Evolutionary conservation across 1,140 invertebrate species (phyloP).

Genomic region (Archivesica marissinica): DNA sequence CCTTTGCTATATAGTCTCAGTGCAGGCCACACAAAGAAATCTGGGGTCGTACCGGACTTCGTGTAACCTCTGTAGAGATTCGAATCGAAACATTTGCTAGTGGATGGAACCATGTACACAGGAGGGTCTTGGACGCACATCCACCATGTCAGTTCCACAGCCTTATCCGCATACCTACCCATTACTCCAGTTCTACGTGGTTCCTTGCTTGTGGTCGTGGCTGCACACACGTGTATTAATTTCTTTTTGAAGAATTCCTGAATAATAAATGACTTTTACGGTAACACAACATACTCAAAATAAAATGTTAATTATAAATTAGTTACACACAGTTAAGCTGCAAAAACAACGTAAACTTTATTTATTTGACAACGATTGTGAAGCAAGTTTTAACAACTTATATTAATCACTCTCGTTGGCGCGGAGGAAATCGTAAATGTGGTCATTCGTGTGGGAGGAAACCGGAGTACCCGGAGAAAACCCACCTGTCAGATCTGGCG

Average conservation of each 20-base stretch:
- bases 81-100: background rate
- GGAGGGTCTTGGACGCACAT: conserved; percentile 35
- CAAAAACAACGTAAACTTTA: too few relatives aligned
- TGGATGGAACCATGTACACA: conserved; percentile 5
- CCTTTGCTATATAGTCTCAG: background rate
- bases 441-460: too few relatives aligned
- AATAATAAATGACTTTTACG: too few relatives aligned
- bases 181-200: background rate
- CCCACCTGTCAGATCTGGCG: too few relatives aligned
- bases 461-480: too few relatives aligned
- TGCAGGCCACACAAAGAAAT: conserved; percentile 48
- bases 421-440: too few relatives aligned
- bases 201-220: background rate
- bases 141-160: conserved; percentile 20
- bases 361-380: too few relatives aligned
- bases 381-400: too few relatives aligned
- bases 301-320: too few relatives aligned
- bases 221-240: background rate
- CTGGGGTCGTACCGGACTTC: background rate
- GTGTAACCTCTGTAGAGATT: background rate
- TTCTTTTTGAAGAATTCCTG: background rate
- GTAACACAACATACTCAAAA: too few relatives aligned
- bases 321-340: too few relatives aligned
- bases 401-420: too few relatives aligned
- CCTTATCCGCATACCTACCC: background rate